Evolutionary conservation across 2,888 invertebrate genomes (phyloP).

Genomic region (Leucozona laternaria): DNA sequence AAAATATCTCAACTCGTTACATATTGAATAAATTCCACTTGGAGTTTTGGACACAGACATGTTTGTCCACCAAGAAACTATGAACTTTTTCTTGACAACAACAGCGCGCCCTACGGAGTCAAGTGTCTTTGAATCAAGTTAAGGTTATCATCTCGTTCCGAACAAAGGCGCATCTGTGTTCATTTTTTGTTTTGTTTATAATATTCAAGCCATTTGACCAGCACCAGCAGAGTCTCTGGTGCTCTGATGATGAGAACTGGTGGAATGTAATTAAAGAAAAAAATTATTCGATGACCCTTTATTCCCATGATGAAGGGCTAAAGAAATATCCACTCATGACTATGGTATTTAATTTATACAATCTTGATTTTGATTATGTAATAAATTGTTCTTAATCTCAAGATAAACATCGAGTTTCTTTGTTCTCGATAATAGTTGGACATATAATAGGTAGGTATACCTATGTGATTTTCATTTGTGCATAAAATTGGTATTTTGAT

Average conservation of each 20-base stretch:
- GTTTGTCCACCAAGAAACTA: slow-evolving; percentile 1
- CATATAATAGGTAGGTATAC: neutral
- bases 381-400: slow-evolving; percentile 55
- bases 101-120: neutral
- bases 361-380: slow-evolving; percentile 47
- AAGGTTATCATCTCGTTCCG: slow-evolving; percentile 20
- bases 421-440: slow-evolving; percentile 27
- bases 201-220: slow-evolving; percentile 24
- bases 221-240: no score
- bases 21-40: slow-evolving; percentile 12
- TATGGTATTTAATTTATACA: slow-evolving; percentile 56
- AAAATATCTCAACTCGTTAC: slow-evolving; percentile 13
- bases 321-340: slow-evolving; percentile 27
- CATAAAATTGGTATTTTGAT: slow-evolving; percentile 22
- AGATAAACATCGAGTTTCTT: slow-evolving; percentile 45
- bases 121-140: slow-evolving; percentile 28
- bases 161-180: slow-evolving; percentile 28
- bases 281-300: slow-evolving; percentile 36
- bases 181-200: slow-evolving; percentile 9
- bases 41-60: slow-evolving; percentile 2
- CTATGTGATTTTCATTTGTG: slow-evolving; percentile 11
- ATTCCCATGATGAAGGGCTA: slow-evolving; percentile 4
- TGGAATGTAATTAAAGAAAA: slow-evolving; percentile 20
- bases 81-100: neutral
- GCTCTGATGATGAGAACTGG: neutral